Evolutionary conservation across 2,888 invertebrate genomes (phyloP), one percentile per base, ranked within the genome.

Genomic region (Lasioglossum morio): DNA sequence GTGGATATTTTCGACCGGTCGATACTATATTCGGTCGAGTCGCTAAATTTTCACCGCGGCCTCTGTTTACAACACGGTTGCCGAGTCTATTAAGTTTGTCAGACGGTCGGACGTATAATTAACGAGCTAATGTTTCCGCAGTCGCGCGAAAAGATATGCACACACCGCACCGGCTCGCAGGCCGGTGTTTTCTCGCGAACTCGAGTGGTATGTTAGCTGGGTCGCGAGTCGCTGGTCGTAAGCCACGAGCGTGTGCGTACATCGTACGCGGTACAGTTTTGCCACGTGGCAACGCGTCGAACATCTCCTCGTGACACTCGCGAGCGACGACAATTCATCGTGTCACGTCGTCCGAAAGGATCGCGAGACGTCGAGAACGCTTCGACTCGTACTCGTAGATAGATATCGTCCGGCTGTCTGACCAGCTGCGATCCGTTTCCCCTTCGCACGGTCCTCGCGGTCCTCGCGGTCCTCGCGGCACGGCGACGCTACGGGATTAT

Each of bases 231-330:
- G 23, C 4, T 4, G 34, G 4, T 27, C 60, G 12, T 23, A 7
- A 23, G 5, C n/a, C 37, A 16, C 40, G 74, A 48, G 82, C 86
- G 78, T 84, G 77, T 75, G 40, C 70, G 40, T 83, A 75, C 72
- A 74, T 30, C 34, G 19, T 63, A 19, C 63, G 30, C 63, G 63
- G 63, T 19, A 63, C 63, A 30, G 72, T 74, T 79, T 63, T 69
- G 82, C 88, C 90, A 86, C 88, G 84, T 81, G 86, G 90, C 80
- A 82, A 73, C 63, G 79, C 78, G 81, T 87, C 60, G 80, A 70
- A 80, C 34, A 8, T 30, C 8, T 16, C 66, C 30, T 34, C 23
- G 66, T 5, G 34, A 66, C 66, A 30, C 34, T n/a, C n/a, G n/a
- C 34, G 23, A 75, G 81, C 89, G 85, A 82, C 69, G 79, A 73